Percentiles rank a stretch among this genome's conserved stretches.
Evolutionary conservation across 2,113 vertebrate genomes (phyloP).

Genomic region (Mirounga angustirostris): DNA sequence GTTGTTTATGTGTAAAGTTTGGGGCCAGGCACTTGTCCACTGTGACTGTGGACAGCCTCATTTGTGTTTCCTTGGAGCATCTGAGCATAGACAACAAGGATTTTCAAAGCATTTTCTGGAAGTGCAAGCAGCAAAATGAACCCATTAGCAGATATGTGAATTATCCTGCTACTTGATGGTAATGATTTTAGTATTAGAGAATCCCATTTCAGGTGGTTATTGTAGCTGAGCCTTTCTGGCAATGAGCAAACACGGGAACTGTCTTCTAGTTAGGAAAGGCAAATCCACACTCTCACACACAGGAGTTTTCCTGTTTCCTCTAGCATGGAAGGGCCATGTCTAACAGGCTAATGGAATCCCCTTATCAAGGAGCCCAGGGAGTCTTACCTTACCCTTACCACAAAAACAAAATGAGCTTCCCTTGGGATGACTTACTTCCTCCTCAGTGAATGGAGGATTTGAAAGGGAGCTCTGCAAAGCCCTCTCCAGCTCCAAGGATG

Average conservation of each 20-base stretch:
- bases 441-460: background rate
- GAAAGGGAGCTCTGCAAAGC: no score
- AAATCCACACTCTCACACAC: background rate
- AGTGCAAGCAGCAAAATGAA: background rate
- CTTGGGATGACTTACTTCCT: background rate
- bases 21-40: background rate
- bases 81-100: background rate
- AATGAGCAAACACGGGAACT: background rate
- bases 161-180: background rate
- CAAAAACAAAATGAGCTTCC: background rate
- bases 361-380: background rate
- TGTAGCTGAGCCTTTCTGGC: background rate
- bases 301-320: no score
- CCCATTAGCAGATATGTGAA: background rate
- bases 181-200: background rate
- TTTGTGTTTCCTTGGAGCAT: background rate
- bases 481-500: background rate
- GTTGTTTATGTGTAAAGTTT: background rate
- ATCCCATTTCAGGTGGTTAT: background rate
- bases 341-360: background rate
- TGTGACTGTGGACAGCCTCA: background rate
- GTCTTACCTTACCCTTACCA: background rate
- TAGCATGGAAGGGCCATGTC: background rate
- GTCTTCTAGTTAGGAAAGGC: background rate
- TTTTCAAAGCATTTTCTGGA: background rate